Conservation (phyloP, 2,888 invertebrate genomes). For the Camponotus fellah region DNA sequence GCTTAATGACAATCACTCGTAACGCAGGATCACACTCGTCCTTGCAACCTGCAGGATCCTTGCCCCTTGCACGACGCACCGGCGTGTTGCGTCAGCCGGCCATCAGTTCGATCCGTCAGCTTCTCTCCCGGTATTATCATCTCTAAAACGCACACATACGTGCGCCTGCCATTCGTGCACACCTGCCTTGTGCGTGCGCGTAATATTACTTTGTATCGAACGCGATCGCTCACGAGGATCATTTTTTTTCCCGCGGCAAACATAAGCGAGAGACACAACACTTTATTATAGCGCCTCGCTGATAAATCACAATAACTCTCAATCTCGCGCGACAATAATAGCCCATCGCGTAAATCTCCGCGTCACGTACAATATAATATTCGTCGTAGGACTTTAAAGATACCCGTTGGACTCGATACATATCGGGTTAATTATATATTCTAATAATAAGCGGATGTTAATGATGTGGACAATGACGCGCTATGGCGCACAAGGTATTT, state of each 20-base stretch:
- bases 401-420: background rate
- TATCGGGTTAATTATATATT: background rate
- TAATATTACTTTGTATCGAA: background rate
- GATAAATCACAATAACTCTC: constrained; percentile 11
- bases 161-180: background rate
- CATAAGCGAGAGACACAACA: background rate
- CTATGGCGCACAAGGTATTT: background rate
- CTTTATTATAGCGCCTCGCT: background rate
- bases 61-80: constrained; percentile 79
- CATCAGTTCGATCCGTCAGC: constrained; percentile 29
- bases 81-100: constrained; percentile 70
- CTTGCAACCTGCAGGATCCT: constrained; percentile 84
- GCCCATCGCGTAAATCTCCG: background rate
- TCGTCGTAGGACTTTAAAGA: background rate
- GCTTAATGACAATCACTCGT: constrained; percentile 77
- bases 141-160: background rate
- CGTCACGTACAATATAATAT: background rate
- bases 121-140: constrained; percentile 54
- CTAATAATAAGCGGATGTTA: background rate
- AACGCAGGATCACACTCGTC: constrained; percentile 82
- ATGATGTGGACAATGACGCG: background rate
- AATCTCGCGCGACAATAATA: background rate
- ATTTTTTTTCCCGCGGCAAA: constrained; percentile 40
- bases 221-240: constrained; percentile 15
- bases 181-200: background rate